Percentiles rank a stretch among this genome's conserved stretches.
Conservation (phyloP, 2,113 vertebrate genomes). For the Petroica traversi region DNA sequence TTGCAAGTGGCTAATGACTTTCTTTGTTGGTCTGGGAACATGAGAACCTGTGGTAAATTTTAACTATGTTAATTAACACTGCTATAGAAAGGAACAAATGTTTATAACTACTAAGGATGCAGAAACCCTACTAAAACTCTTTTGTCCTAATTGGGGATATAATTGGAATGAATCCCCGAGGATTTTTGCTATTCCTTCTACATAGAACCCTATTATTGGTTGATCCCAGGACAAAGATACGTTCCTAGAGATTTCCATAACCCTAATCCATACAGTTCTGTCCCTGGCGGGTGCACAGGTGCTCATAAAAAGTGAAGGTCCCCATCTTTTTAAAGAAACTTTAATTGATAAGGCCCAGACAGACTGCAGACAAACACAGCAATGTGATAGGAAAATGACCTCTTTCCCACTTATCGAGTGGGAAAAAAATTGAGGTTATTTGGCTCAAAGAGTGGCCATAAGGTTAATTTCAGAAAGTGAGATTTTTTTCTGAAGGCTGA, state of each 20-base stretch:
- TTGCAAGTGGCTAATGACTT: background rate
- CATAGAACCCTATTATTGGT: slow-evolving; percentile 45
- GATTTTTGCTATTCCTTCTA: slow-evolving; percentile 9
- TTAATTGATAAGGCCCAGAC: slow-evolving; percentile 43
- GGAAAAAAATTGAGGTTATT: slow-evolving; percentile 2
- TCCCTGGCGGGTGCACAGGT: slow-evolving; percentile 59
- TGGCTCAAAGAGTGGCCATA: background rate
- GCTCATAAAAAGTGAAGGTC: slow-evolving; percentile 29
- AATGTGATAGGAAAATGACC: background rate
- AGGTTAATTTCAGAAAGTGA: slow-evolving; percentile 23
- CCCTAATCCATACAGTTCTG: slow-evolving; percentile 42
- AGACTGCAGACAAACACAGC: background rate
- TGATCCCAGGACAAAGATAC: slow-evolving; percentile 56
- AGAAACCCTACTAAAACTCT: slow-evolving; percentile 29
- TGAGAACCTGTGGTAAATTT: background rate
- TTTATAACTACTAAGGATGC: background rate
- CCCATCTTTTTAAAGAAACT: background rate
- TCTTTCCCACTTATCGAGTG: background rate
- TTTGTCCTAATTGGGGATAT: slow-evolving; percentile 2
- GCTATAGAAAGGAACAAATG: background rate
- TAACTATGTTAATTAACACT: background rate
- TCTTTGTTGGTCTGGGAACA: background rate
- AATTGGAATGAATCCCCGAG: slow-evolving; percentile 55
- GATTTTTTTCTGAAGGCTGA: background rate
- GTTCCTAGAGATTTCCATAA: slow-evolving; percentile 30